Base-by-base conservation (phyloP, 2,888 invertebrate genomes). In the Caenorhabditis sp. region DNA sequence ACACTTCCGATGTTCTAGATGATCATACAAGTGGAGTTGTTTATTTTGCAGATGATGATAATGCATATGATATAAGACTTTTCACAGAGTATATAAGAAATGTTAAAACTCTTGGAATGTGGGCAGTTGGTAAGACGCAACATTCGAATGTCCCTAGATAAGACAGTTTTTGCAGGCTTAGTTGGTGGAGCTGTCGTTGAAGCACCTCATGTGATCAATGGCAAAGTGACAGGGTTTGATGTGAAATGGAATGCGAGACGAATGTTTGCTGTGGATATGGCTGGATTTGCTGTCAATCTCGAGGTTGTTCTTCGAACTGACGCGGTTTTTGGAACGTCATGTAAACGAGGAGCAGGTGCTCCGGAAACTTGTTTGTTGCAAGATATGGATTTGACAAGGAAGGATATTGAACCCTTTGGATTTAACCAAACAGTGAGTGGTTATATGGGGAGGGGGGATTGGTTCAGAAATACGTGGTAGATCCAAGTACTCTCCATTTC, bases 361-460 rank as follows among this genome's bases (percentile, higher is more conserved):
- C 83, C 83, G 1, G 83, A 83, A 49, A 80, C 83, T 0, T 83
- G 83, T 71, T 63, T 83, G n/a, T 59, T 83, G 3, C 78, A 81
- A 64, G 78, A 80, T 59, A 70, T 82, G 67, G 78, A 77, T 7
- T 53, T 83, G 12, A 64, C 61, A 23, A 43, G 64, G n/a, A 62
- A 69, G 0, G 81, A 83, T 50, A 75, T 83, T 49, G 81, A 83
- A 53, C 82, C 83, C 3, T 83, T 83, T 58, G 83, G 82, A 21
- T 73, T 66, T 43, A 76, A 78, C 1, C 57, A 63, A 27, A 20
- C 49, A 61, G 77, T 77, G 10, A 50, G 50, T n/a, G n/a, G n/a
- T n/a, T 17, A 50, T 5, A 50, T 17, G 3, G 5, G 20, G 50
- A 50, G 50, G 20, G 7, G 14, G 17, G 20, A 5, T n/a, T 8